A percentile compares a stretch with the other conserved stretches of the same genome.
phyloP scores from a whole-genome alignment of 2,888 invertebrate genomes.

The Thyatira batis region DNA sequence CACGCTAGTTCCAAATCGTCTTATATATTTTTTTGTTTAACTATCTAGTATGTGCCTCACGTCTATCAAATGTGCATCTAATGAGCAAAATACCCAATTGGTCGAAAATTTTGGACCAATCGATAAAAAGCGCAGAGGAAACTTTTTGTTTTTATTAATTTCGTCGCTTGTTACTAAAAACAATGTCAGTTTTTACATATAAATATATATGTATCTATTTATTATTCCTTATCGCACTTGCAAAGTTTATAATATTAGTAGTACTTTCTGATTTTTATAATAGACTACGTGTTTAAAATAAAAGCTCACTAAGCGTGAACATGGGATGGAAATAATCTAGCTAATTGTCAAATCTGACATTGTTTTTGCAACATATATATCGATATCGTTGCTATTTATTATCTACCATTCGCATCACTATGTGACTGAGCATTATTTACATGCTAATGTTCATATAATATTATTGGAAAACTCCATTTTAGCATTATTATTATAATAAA shows the following conservation, averaged over 20 bases:
- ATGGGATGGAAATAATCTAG: not conserved
- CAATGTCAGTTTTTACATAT: not conserved
- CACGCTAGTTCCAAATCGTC: conserved; percentile 53
- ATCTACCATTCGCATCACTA: conserved; percentile 42
- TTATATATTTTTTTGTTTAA: conserved; percentile 36
- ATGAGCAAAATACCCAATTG: conserved; percentile 61
- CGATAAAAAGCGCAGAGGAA: conserved; percentile 53
- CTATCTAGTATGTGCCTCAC: conserved; percentile 70
- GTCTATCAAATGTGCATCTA: conserved; percentile 67
- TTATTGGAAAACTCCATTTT: conserved; percentile 40
- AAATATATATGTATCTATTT: no score
- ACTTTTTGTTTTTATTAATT: conserved; percentile 8
- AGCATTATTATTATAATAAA: conserved; percentile 13
- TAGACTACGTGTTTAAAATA: no score
- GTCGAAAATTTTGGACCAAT: conserved; percentile 65
- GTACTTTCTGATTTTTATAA: no score
- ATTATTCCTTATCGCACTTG: not conserved
- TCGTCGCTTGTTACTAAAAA: not conserved
- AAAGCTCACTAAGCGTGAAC: no score
- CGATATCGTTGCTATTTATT: conserved; percentile 15
- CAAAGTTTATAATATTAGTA: not conserved
- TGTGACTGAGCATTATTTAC: conserved; percentile 61
- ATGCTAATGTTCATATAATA: conserved; percentile 45
- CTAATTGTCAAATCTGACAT: not conserved
- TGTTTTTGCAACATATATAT: conserved; percentile 10